A percentile compares a stretch with the other conserved stretches of the same genome.
phyloP scores from a whole-genome alignment of 2,888 invertebrate species.

The Teleiodes luculella region DNA sequence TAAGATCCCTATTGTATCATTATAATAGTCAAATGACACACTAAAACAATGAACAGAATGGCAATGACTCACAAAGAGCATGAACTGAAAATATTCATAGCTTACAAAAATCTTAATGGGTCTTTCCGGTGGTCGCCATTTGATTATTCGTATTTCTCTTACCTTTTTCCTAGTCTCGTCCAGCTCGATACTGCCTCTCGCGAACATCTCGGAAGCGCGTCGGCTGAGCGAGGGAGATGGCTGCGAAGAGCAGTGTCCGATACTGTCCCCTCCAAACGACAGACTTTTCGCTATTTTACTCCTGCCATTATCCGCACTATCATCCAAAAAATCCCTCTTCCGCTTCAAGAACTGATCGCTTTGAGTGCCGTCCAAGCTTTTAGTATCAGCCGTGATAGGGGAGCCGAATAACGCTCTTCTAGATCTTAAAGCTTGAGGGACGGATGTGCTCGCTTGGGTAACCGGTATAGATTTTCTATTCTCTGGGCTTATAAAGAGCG shows the following conservation, averaged over 20 bases:
- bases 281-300: slow-evolving; percentile 78
- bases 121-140: no score
- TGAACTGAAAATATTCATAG: no score
- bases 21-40: no score
- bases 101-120: no score
- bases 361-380: slow-evolving; percentile 45
- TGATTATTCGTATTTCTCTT: no score
- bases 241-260: slow-evolving; percentile 46
- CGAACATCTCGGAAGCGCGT: slow-evolving; percentile 57
- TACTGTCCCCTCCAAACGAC: slow-evolving; percentile 75
- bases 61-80: no score
- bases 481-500: slow-evolving; percentile 86
- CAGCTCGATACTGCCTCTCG: slow-evolving; percentile 64
- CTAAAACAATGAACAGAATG: no score
- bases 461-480: slow-evolving; percentile 50
- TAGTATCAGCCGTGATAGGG: slow-evolving; percentile 67
- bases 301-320: slow-evolving; percentile 42
- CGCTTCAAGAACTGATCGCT: slow-evolving; percentile 62
- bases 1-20: no score
- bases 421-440: slow-evolving; percentile 76
- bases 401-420: slow-evolving; percentile 83
- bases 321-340: slow-evolving; percentile 71
- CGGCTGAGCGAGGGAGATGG: slow-evolving; percentile 41
- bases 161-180: slow-evolving; percentile 83
- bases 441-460: slow-evolving; percentile 54